phyloP scores from a whole-genome alignment of 53 echinoderm and acorn worm genomes.

The Glandiceps talaboti region DNA sequence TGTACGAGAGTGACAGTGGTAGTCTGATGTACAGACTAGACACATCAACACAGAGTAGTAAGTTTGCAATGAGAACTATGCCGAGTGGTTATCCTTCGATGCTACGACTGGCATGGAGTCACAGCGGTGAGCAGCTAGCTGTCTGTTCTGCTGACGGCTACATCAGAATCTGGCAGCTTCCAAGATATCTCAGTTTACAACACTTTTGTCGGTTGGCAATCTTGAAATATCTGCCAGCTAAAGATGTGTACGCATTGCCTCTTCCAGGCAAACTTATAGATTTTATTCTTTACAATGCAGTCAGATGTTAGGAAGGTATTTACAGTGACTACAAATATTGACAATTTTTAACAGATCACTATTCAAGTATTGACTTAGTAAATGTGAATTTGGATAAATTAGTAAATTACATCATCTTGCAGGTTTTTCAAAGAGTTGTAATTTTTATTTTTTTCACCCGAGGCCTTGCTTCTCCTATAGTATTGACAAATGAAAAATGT shows the following conservation, averaged over 20 bases:
- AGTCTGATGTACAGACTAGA: slow-evolving; percentile 45
- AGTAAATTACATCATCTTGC: too few relatives aligned
- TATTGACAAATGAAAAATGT: too few relatives aligned
- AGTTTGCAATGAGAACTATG: slow-evolving; percentile 45
- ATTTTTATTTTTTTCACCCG: too few relatives aligned
- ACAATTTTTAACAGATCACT: too few relatives aligned
- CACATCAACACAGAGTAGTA: slow-evolving; percentile 55
- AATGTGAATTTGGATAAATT: too few relatives aligned
- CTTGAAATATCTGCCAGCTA: slow-evolving; percentile 55
- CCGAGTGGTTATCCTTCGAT: slow-evolving; percentile 36
- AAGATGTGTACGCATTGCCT: slow-evolving; percentile 57
- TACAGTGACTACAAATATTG: too few relatives aligned
- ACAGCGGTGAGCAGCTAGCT: slow-evolving; percentile 70
- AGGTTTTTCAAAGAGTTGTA: too few relatives aligned
- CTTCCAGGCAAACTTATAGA: slow-evolving; percentile 55
- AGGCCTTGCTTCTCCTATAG: too few relatives aligned
- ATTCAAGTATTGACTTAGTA: too few relatives aligned
- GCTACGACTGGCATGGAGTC: slow-evolving; percentile 58
- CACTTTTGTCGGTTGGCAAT: slow-evolving; percentile 67
- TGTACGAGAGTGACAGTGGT: slow-evolving; percentile 41
- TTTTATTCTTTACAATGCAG: slow-evolving; percentile 67
- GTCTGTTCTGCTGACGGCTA: slow-evolving; percentile 79
- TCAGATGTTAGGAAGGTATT: too few relatives aligned
- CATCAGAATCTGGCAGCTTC: slow-evolving; percentile 74
- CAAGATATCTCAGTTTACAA: slow-evolving; percentile 41